A percentile compares a stretch with the other conserved stretches of the same genome.
phyloP scores from a whole-genome alignment of 2,797 vertebrate species.

The Garrulus glandarius region DNA sequence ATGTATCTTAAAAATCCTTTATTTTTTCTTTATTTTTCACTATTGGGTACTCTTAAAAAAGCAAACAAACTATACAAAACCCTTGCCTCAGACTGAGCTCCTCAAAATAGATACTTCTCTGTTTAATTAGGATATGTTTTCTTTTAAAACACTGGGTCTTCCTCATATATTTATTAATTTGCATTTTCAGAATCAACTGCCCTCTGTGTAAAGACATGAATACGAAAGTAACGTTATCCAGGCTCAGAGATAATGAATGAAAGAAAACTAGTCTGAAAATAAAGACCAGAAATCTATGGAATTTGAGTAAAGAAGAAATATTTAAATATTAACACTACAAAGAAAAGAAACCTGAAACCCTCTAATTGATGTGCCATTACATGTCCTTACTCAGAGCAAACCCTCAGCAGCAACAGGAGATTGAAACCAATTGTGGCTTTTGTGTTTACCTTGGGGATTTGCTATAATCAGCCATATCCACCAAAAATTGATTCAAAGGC shows the following conservation, averaged over 20 bases:
- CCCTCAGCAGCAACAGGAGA: background rate
- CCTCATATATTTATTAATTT: background rate
- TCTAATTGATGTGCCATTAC: background rate
- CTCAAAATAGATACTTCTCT: background rate
- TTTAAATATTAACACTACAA: background rate
- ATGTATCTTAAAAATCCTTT: background rate
- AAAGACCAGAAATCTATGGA: background rate
- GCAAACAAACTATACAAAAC: background rate
- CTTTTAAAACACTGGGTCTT: background rate
- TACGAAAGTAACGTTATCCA: background rate
- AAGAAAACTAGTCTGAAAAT: background rate
- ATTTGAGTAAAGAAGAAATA: background rate
- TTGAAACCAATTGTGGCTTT: background rate
- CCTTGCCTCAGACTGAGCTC: background rate
- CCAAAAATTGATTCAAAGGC: background rate
- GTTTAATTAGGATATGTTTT: background rate
- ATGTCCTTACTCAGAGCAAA: background rate
- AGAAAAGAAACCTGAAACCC: background rate
- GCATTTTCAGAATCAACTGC: background rate
- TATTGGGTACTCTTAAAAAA: background rate
- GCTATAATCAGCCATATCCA: background rate
- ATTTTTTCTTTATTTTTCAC: background rate
- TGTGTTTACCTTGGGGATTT: background rate
- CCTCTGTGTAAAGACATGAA: background rate
- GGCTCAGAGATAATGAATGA: background rate